Conservation (phyloP, 1,140 invertebrate species). For the Drosophila asahinai region DNA sequence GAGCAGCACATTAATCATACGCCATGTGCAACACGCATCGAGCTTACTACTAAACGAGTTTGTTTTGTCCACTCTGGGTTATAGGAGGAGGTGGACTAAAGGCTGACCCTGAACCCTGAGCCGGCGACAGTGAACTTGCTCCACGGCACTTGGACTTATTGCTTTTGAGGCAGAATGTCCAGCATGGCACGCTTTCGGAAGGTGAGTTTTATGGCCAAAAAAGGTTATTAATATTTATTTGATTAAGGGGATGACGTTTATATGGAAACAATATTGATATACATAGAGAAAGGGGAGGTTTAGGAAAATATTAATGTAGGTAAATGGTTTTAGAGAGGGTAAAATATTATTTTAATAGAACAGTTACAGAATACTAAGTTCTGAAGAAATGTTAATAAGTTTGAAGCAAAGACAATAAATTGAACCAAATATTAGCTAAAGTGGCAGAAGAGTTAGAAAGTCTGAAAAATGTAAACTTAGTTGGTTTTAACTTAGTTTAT, state of each 20-base stretch:
- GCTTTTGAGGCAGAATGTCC: conserved; percentile 43
- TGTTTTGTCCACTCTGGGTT: conserved; percentile 41
- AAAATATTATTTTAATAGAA: too few species aligned
- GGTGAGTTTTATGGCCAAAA: conserved; percentile 47
- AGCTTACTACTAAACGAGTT: conserved; percentile 26
- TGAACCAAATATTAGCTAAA: too few species aligned
- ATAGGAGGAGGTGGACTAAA: conserved; percentile 19
- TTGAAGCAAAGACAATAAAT: too few species aligned
- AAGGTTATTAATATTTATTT: not conserved
- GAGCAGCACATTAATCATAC: conserved; percentile 64
- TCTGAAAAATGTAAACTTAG: too few species aligned
- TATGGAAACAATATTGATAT: too few species aligned
- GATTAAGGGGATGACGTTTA: not conserved
- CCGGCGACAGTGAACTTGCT: conserved; percentile 63
- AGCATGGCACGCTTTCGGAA: conserved; percentile 69
- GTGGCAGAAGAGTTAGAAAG: too few species aligned
- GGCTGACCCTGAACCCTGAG: conserved; percentile 73
- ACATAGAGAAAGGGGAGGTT: not conserved
- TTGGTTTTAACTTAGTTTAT: too few species aligned
- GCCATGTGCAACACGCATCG: conserved; percentile 67
- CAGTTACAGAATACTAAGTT: too few species aligned
- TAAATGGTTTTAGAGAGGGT: too few species aligned
- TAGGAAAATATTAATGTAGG: too few species aligned
- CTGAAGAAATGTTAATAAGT: too few species aligned
- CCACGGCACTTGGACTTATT: conserved; percentile 3